These are phyloP conservation scores for Xylocopa sonorina DNA, from an alignment of 1,140 invertebrate species.

Conservation along the genomic window DNA sequence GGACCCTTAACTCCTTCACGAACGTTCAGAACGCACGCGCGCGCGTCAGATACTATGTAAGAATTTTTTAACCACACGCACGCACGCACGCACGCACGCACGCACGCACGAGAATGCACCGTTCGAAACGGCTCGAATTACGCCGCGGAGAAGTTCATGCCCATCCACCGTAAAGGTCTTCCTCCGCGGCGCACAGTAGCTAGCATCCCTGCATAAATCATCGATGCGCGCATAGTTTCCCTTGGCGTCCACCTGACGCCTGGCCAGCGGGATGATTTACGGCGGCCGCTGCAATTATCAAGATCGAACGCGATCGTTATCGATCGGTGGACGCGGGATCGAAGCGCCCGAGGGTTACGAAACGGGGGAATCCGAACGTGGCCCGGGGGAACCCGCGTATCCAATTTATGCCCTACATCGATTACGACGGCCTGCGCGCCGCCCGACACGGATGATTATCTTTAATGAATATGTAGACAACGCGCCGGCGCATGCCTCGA, in stretches of 20 bases:
- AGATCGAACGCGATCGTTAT: slow-evolving; percentile 51
- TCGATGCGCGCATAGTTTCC: background rate
- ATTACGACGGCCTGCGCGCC: slow-evolving; percentile 63
- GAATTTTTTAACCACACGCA: too few species aligned
- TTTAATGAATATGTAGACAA: slow-evolving; percentile 70
- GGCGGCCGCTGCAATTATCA: slow-evolving; percentile 32
- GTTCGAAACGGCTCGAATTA: background rate
- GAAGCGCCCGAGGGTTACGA: background rate
- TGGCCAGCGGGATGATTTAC: slow-evolving; percentile 20
- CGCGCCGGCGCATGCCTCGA: slow-evolving; percentile 9
- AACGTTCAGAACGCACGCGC: too few species aligned
- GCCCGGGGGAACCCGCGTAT: slow-evolving; percentile 34
- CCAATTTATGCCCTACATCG: slow-evolving; percentile 71
- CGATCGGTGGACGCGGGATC: slow-evolving; percentile 35
- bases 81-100: background rate
- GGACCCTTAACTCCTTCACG: too few species aligned
- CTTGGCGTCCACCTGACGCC: slow-evolving; percentile 16
- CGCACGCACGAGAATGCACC: background rate
- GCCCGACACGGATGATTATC: slow-evolving; percentile 71
- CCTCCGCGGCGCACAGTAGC: background rate
- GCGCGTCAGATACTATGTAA: too few species aligned
- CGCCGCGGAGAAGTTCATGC: too few species aligned
- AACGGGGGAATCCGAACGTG: too few species aligned
- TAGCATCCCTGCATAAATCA: background rate
- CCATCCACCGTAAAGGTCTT: too few species aligned